Percentiles rank a stretch among this genome's conserved stretches.
Conservation (phyloP, 2,888 invertebrate species). For the Drosophila colorata region DNA sequence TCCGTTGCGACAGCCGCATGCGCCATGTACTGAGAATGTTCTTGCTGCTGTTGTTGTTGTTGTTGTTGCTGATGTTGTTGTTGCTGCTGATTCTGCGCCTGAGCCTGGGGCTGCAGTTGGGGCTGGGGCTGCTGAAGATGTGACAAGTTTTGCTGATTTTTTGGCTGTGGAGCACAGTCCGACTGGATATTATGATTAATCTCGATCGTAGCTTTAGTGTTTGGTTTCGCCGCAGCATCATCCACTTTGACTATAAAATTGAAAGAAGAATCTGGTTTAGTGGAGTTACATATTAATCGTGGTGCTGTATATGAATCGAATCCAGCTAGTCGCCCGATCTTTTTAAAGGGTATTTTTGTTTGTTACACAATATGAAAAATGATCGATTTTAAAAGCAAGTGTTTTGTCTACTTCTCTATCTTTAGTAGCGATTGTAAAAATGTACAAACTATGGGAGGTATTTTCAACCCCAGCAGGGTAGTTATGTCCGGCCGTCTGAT, state of each 20-base stretch:
- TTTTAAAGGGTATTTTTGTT: too few species aligned
- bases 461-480: too few species aligned
- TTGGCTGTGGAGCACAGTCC: conserved; percentile 24
- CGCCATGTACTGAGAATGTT: conserved; percentile 31
- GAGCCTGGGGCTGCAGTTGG: not conserved
- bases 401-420: too few species aligned
- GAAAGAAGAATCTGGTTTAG: conserved; percentile 4
- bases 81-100: conserved; percentile 14
- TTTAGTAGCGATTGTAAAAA: too few species aligned
- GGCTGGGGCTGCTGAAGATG: conserved; percentile 24
- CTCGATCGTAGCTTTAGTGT: conserved; percentile 33
- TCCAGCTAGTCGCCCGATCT: not conserved
- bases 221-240: conserved; percentile 47
- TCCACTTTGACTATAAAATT: conserved; percentile 43
- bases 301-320: not conserved
- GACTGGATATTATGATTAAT: conserved; percentile 26
- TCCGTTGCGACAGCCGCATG: conserved; percentile 22
- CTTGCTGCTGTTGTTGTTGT: conserved; percentile 28
- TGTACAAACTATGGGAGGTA: too few species aligned
- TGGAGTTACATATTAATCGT: not conserved
- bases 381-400: too few species aligned
- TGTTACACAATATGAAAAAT: too few species aligned
- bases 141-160: conserved; percentile 16
- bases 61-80: not conserved
- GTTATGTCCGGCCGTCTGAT: too few species aligned